These are phyloP conservation scores for Burhinus bistriatus DNA, from an alignment of 2,113 vertebrate species.

Conservation along the genomic window DNA sequence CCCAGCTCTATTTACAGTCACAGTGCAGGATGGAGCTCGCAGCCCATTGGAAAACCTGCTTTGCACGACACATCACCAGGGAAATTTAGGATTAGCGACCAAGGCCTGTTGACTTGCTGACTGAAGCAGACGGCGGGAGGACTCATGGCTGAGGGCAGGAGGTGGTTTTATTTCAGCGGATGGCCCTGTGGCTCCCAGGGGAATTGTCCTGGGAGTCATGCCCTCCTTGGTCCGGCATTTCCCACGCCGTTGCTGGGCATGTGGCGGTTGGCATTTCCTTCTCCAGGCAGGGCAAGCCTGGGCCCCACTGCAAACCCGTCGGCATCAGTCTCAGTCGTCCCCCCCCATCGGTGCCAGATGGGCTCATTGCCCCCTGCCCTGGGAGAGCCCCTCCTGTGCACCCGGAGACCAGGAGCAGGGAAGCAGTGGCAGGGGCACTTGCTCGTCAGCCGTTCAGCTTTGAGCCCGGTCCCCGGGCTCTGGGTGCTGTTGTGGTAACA, in stretches of 20 bases:
- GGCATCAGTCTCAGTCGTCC: background rate
- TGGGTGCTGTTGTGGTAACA: background rate
- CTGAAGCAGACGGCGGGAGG: background rate
- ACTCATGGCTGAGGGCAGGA: background rate
- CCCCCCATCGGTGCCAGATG: background rate
- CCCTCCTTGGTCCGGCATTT: background rate
- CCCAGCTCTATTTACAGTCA: background rate
- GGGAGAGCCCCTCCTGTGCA: background rate
- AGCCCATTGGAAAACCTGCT: background rate
- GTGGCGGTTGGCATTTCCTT: background rate
- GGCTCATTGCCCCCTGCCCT: rapidly evolving
- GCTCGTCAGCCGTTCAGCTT: background rate
- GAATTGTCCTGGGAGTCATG: background rate
- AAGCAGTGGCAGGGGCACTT: background rate
- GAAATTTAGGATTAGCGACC: background rate
- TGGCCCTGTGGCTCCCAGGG: background rate
- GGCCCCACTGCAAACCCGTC: background rate
- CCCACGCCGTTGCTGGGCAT: background rate
- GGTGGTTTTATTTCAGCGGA: background rate
- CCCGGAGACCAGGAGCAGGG: background rate
- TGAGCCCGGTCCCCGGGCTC: background rate
- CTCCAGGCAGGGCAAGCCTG: background rate
- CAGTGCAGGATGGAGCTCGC: background rate
- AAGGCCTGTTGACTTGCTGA: background rate
- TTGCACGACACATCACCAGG: background rate